A percentile compares a stretch with the other conserved stretches of the same genome.
Conservation (phyloP, 2,888 invertebrate species). For the Iphiclides podalirius region DNA sequence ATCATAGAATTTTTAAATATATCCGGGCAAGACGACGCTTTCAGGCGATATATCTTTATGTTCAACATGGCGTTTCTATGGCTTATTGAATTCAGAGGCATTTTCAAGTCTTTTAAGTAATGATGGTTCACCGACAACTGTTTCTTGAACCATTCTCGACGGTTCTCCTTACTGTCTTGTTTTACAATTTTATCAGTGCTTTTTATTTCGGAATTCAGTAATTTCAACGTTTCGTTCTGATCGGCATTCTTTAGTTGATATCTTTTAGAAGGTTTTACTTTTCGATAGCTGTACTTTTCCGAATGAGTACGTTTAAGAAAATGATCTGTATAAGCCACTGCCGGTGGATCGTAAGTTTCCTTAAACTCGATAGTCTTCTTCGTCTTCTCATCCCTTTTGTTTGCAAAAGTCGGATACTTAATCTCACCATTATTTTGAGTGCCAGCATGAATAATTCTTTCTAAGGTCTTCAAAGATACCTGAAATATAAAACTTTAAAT, state of each 20-base stretch:
- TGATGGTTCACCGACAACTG: conserved; percentile 81
- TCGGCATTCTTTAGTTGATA: conserved; percentile 49
- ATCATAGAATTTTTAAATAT: conserved; percentile 95
- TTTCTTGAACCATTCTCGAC: conserved; percentile 70
- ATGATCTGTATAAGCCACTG: conserved; percentile 47
- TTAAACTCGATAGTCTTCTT: conserved; percentile 24
- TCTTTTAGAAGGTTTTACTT: conserved; percentile 39
- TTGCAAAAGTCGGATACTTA: conserved; percentile 48
- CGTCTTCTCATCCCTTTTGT: conserved; percentile 28
- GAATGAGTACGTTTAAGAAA: conserved; percentile 55
- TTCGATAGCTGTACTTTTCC: conserved; percentile 44
- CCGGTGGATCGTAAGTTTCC: conserved; percentile 47
- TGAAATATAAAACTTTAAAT: conserved; percentile 49
- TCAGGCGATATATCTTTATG: conserved; percentile 88
- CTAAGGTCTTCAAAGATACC: conserved; percentile 83
- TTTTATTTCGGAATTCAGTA: conserved; percentile 50
- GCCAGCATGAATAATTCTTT: conserved; percentile 68
- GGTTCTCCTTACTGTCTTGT: conserved; percentile 65
- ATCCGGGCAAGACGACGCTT: conserved; percentile 95
- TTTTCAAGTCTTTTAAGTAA: conserved; percentile 85
- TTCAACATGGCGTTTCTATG: conserved; percentile 93
- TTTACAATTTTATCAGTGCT: conserved; percentile 59
- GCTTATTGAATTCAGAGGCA: conserved; percentile 90
- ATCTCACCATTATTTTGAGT: conserved; percentile 45
- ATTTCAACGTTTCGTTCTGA: conserved; percentile 42